These are phyloP conservation scores for Ommatoiulus sabulosus DNA, from an alignment of 2,888 invertebrate species.

Conservation along the genomic window DNA sequence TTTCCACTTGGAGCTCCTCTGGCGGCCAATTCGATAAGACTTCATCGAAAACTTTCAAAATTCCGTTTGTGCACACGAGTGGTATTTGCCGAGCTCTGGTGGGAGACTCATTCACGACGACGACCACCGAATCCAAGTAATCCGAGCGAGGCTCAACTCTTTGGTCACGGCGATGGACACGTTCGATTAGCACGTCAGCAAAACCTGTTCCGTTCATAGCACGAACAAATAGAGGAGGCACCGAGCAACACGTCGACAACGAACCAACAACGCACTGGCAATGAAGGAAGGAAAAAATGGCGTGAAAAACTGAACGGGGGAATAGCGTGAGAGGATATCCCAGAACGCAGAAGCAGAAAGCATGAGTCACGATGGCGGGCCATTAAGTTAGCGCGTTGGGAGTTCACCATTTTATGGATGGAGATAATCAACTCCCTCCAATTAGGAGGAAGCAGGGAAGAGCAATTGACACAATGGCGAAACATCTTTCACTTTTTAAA, in stretches of 20 bases:
- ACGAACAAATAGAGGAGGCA: neutral
- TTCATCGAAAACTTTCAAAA: constrained; percentile 51
- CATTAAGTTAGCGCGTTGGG: neutral
- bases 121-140: neutral
- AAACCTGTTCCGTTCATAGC: constrained; percentile 43
- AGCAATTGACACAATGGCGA: neutral
- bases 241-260: constrained; percentile 14
- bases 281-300: neutral
- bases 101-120: constrained; percentile 5
- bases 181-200: neutral
- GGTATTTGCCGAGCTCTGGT: neutral
- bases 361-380: constrained; percentile 21
- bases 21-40: constrained; percentile 57
- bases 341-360: neutral
- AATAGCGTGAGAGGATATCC: neutral
- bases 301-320: neutral
- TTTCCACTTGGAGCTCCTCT: constrained; percentile 57
- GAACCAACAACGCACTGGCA: neutral
- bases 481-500: neutral
- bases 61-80: neutral
- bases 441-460: neutral
- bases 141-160: neutral
- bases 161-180: neutral
- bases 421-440: neutral
- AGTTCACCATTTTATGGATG: neutral